Evolutionary conservation across 2,113 vertebrate genomes (phyloP).

Genomic region (Dipodomys spectabilis): DNA sequence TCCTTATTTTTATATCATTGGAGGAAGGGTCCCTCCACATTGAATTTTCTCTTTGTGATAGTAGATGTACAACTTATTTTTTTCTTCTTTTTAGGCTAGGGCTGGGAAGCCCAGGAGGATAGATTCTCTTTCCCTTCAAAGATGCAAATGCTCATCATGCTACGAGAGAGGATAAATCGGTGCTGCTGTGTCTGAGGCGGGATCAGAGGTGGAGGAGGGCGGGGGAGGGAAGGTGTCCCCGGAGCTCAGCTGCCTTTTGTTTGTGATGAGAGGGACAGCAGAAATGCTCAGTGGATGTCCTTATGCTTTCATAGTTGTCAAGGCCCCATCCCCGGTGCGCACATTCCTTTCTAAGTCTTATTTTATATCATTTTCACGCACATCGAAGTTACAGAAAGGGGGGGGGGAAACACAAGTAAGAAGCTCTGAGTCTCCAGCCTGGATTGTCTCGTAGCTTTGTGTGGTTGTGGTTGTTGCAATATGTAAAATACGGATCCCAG

Average conservation of each 20-base stretch:
- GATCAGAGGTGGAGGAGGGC: neutral
- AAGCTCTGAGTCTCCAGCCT: neutral
- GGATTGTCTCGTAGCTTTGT: neutral
- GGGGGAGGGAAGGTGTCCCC: neutral
- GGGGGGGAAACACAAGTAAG: neutral
- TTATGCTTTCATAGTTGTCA: conserved; percentile 39
- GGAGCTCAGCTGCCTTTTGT: conserved; percentile 20
- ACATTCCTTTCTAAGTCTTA: conserved; percentile 45
- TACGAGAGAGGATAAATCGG: conserved; percentile 52
- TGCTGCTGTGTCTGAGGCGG: conserved; percentile 22
- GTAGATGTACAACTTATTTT: neutral
- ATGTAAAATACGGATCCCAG: too few relatives aligned
- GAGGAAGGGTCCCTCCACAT: conserved; percentile 21
- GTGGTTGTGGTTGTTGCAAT: too few relatives aligned
- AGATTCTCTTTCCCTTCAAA: conserved; percentile 36
- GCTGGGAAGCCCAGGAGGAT: conserved; percentile 12
- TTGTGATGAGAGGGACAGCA: conserved; percentile 32
- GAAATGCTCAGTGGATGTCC: conserved; percentile 53
- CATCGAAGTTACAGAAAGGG: neutral
- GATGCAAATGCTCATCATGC: neutral
- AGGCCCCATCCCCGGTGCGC: conserved; percentile 3
- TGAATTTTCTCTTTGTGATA: conserved; percentile 16
- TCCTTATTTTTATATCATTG: neutral
- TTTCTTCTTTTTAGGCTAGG: neutral
- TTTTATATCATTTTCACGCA: conserved; percentile 21